Percentiles rank a stretch among this genome's conserved stretches.
Conservation (phyloP, 2,113 vertebrate genomes). For the Rhynchomys soricoides region DNA sequence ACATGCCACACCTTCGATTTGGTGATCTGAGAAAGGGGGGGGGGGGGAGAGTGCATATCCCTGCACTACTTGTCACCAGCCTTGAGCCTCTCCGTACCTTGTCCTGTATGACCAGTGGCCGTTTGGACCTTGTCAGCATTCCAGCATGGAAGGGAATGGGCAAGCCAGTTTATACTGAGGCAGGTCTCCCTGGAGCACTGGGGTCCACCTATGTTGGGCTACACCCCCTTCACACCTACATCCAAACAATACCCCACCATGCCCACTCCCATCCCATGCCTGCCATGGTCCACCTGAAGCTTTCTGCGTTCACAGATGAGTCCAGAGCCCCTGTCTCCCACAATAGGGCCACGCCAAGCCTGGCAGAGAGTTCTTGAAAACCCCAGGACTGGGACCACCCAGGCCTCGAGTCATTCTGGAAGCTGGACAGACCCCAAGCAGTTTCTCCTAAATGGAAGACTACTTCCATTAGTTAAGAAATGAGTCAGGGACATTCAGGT, state of each 20-base stretch:
- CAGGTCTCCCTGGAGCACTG: background rate
- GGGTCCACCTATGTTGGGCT: too few relatives aligned
- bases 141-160: background rate
- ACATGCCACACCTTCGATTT: accelerated
- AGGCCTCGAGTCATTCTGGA: background rate
- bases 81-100: background rate
- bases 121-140: background rate
- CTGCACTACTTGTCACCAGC: background rate
- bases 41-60: too few relatives aligned
- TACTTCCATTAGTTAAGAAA: too few relatives aligned
- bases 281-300: background rate
- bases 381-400: too few relatives aligned
- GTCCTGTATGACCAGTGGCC: background rate
- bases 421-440: background rate
- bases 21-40: too few relatives aligned
- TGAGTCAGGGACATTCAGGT: too few relatives aligned
- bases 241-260: too few relatives aligned
- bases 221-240: background rate
- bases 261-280: background rate
- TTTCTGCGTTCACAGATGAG: too few relatives aligned
- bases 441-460: background rate
- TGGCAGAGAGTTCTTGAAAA: background rate
- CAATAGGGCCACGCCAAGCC: background rate
- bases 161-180: background rate
- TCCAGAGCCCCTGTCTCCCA: background rate